Conservation (phyloP, 2,113 vertebrate species). For the Clupea harengus region DNA sequence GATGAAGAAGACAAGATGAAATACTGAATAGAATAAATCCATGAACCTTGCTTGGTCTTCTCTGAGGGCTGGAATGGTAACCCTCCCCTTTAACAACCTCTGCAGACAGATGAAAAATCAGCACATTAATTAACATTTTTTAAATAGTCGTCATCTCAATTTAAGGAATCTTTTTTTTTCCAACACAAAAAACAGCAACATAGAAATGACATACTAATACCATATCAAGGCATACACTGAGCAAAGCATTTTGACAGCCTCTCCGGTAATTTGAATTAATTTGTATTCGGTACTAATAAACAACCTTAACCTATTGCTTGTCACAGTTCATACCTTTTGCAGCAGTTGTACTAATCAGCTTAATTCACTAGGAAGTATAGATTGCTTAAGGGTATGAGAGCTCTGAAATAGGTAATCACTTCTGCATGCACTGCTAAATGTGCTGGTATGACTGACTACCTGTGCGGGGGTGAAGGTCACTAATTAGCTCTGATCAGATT, state of each 20-base stretch:
- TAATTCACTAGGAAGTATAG: conserved; percentile 56
- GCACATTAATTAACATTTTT: background rate
- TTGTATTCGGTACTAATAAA: conserved; percentile 37
- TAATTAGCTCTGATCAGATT: background rate
- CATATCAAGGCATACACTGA: background rate
- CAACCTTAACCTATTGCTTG: conserved; percentile 25
- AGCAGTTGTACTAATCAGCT: conserved; percentile 26
- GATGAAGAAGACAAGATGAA: background rate
- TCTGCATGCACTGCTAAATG: conserved; percentile 46
- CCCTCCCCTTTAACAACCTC: background rate
- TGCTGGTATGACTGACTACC: conserved; percentile 32
- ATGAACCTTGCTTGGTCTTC: background rate
- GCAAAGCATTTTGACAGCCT: background rate
- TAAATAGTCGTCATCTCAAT: background rate
- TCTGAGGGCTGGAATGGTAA: background rate
- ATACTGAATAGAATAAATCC: background rate
- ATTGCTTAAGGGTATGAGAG: conserved; percentile 46
- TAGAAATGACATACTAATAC: background rate
- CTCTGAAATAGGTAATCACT: conserved; percentile 51
- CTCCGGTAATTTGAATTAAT: background rate
- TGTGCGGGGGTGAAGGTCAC: conserved; percentile 40
- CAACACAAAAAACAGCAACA: background rate
- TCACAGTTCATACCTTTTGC: conserved; percentile 12
- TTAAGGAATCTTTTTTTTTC: background rate
- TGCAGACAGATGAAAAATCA: background rate